Evolutionary conservation across 2,113 vertebrate species (phyloP).

Genomic region (Hippolais icterina): DNA sequence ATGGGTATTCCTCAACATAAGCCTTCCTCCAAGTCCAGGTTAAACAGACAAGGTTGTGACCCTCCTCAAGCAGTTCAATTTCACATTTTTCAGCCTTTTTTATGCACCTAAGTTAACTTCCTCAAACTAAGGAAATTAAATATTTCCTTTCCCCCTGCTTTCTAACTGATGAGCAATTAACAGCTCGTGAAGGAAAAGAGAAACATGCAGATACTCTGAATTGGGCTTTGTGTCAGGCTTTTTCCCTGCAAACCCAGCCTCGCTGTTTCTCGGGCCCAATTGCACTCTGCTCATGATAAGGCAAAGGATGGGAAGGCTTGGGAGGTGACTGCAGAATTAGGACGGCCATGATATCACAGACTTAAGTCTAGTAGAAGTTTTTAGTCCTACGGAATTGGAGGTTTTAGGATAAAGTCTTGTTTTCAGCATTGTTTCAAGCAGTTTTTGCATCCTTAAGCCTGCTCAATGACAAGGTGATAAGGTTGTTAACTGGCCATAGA

Average conservation of each 20-base stretch:
- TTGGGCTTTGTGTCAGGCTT: not conserved
- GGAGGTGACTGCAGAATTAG: not conserved
- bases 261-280: accelerated
- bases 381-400: not conserved
- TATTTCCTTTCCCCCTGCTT: not conserved
- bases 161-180: not conserved
- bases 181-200: not conserved
- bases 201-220: not conserved
- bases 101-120: not conserved
- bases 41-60: not conserved
- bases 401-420: not conserved
- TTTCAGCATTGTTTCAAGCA: not conserved
- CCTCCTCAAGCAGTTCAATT: not conserved
- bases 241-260: not conserved
- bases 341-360: not conserved
- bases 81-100: not conserved
- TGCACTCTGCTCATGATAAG: not conserved
- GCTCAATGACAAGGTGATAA: not conserved
- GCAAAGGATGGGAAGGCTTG: not conserved
- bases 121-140: not conserved
- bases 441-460: not conserved
- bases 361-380: not conserved
- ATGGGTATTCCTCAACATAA: accelerated
- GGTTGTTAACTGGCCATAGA: not conserved
- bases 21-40: not conserved